These are phyloP conservation scores for Geopemphigus sp. DNA, from an alignment of 1,140 invertebrate genomes.

Conservation along the genomic window DNA sequence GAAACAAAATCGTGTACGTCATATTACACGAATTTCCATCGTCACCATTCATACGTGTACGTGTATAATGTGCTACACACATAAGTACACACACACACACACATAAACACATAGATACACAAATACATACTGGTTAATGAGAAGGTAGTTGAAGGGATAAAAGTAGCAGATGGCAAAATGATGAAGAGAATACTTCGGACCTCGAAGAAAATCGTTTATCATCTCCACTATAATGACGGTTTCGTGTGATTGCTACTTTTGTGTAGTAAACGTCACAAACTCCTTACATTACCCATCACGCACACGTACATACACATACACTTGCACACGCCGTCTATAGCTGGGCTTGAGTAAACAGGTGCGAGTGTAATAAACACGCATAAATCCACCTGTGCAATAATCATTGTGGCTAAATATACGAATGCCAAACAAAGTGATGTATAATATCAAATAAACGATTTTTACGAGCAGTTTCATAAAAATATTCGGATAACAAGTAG, in stretches of 20 bases:
- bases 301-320: too few relatives aligned
- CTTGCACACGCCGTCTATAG: too few relatives aligned
- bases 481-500: too few relatives aligned
- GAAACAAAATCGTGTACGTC: not conserved
- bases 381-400: not conserved
- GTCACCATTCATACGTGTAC: not conserved
- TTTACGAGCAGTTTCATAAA: too few relatives aligned
- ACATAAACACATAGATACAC: not conserved
- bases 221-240: slow-evolving; percentile 17
- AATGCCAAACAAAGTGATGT: too few relatives aligned
- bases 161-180: not conserved
- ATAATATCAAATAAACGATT: too few relatives aligned
- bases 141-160: not conserved
- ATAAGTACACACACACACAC: not conserved
- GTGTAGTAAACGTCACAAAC: too few relatives aligned
- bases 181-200: slow-evolving; percentile 22
- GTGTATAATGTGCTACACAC: too few relatives aligned
- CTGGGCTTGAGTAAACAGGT: not conserved
- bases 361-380: not conserved
- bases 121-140: not conserved
- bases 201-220: slow-evolving; percentile 22
- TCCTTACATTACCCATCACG: too few relatives aligned
- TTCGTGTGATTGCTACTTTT: slow-evolving; percentile 27
- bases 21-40: not conserved
- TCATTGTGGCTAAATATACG: not conserved